Percentiles rank a stretch among this genome's conserved stretches.
Evolutionary conservation across 2,113 vertebrate genomes (phyloP).

Genomic region (Ictalurus punctatus): DNA sequence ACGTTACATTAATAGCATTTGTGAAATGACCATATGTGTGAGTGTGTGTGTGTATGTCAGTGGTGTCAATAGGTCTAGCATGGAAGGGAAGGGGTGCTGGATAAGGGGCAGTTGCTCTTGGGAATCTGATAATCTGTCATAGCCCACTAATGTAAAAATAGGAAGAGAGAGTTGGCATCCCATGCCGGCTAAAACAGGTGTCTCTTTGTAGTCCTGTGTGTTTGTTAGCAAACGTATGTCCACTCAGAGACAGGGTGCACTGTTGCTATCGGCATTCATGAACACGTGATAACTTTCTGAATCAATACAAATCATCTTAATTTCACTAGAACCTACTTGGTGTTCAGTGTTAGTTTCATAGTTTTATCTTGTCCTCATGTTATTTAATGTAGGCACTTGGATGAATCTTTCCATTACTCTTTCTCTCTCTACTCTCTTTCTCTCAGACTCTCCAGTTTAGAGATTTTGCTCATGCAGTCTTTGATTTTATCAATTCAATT

Average conservation of each 20-base stretch:
- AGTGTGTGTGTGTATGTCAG: conserved; percentile 16
- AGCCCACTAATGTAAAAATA: conserved; percentile 48
- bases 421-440: background rate
- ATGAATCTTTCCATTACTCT: conserved; percentile 21
- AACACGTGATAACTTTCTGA: background rate
- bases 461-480: conserved; percentile 35
- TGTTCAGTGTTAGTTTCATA: background rate
- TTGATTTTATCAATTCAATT: conserved; percentile 60
- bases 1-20: conserved; percentile 43
- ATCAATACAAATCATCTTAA: conserved; percentile 1
- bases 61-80: conserved; percentile 15
- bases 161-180: conserved; percentile 33
- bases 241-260: conserved; percentile 20
- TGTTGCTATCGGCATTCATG: conserved; percentile 28
- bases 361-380: background rate
- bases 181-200: conserved; percentile 26
- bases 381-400: conserved; percentile 7
- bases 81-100: background rate
- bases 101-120: background rate
- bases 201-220: conserved; percentile 35
- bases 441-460: conserved; percentile 13
- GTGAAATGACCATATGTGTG: conserved; percentile 36
- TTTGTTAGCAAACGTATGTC: conserved; percentile 33
- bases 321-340: background rate
- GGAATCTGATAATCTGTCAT: conserved; percentile 41